Conservation (phyloP, 2,113 vertebrate genomes). For the Porphyrio hochstetteri region DNA sequence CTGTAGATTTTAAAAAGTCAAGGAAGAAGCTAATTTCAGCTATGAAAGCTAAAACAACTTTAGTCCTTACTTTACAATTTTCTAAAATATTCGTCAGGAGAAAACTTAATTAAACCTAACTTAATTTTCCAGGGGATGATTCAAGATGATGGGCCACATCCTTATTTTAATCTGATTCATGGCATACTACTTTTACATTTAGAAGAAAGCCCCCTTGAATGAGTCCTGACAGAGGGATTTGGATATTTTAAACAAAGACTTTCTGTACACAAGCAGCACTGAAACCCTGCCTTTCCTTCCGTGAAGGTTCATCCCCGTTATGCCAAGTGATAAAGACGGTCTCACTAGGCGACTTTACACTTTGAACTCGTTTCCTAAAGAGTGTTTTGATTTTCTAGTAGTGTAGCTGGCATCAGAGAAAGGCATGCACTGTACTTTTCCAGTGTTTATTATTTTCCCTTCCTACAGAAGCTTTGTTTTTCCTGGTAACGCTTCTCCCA, state of each 20-base stretch:
- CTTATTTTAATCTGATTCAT: background rate
- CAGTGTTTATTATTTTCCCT: background rate
- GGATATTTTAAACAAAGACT: background rate
- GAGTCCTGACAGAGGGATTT: background rate
- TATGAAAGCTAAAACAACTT: background rate
- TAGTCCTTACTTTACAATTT: background rate
- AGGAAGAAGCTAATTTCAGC: background rate
- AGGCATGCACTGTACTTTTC: background rate
- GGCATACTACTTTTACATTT: background rate
- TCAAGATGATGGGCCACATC: background rate
- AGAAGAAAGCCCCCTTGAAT: background rate
- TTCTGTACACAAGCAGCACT: background rate
- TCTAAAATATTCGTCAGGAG: background rate
- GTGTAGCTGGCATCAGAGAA: background rate
- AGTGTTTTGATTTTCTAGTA: slow-evolving; percentile 9
- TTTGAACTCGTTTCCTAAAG: background rate
- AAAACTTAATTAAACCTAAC: background rate
- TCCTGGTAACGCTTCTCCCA: background rate
- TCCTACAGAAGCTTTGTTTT: background rate
- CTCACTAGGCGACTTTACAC: background rate
- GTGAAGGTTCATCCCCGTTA: background rate
- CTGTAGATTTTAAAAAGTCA: background rate
- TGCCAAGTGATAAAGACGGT: background rate
- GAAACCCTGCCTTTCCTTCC: background rate
- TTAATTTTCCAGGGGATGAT: background rate